These are phyloP conservation scores for Cabera pusaria DNA, from an alignment of 2,888 invertebrate species.

Conservation along the genomic window DNA sequence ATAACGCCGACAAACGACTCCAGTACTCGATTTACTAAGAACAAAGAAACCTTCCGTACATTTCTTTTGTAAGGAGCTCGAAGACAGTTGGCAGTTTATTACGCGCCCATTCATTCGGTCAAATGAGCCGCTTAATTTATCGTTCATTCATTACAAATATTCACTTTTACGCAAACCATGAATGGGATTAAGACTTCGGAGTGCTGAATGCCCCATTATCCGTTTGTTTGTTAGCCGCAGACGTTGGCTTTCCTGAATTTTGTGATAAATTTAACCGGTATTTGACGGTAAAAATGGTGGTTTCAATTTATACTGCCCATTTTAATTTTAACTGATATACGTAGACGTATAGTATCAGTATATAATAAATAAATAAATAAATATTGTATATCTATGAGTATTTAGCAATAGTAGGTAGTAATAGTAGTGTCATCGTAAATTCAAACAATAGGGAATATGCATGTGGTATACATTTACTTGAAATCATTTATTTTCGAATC, in stretches of 20 bases:
- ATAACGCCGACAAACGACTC: constrained; percentile 76
- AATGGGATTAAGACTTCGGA: constrained; percentile 30
- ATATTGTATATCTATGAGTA: no score
- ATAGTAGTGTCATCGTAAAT: no score
- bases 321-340: no score
- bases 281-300: neutral
- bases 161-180: constrained; percentile 49
- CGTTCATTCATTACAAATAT: constrained; percentile 61
- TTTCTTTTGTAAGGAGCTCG: constrained; percentile 68
- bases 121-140: constrained; percentile 78
- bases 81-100: constrained; percentile 76
- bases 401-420: no score
- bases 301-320: no score
- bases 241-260: constrained; percentile 9
- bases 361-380: no score
- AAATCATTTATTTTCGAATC: no score
- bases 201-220: constrained; percentile 23
- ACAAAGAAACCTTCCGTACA: constrained; percentile 73
- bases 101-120: constrained; percentile 72
- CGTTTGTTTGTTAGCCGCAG: constrained; percentile 18
- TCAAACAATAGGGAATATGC: no score
- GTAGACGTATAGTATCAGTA: no score
- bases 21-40: constrained; percentile 76
- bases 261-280: constrained; percentile 1
- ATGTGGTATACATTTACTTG: no score